Percentiles rank a stretch among this genome's conserved stretches.
Evolutionary conservation across 2,113 vertebrate genomes (phyloP).

Genomic region (Anarrhichthys ocellatus): DNA sequence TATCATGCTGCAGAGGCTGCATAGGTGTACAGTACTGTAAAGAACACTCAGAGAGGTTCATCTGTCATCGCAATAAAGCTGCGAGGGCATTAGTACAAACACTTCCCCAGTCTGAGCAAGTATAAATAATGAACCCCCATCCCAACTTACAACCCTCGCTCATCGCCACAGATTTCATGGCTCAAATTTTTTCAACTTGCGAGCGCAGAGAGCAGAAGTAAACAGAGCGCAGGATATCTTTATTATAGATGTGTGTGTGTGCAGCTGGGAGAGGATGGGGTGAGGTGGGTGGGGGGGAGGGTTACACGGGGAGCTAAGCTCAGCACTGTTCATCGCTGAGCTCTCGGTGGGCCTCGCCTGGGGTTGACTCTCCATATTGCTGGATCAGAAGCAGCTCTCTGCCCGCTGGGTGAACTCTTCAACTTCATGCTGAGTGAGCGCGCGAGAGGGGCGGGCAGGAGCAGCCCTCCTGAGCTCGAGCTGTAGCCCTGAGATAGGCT

Average conservation of each 20-base stretch:
- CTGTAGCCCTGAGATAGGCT: constrained; percentile 65
- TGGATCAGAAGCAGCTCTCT: constrained; percentile 59
- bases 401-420: constrained; percentile 78
- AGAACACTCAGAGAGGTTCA: not conserved
- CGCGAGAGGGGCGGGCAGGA: constrained; percentile 8
- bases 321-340: constrained; percentile 48
- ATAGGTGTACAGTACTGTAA: not conserved
- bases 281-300: not conserved
- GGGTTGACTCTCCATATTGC: constrained; percentile 60
- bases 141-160: not conserved
- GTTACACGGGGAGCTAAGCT: constrained; percentile 33
- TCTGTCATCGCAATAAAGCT: constrained; percentile 2
- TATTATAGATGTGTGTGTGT: constrained; percentile 31
- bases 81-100: not conserved
- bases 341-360: constrained; percentile 54
- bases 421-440: constrained; percentile 67
- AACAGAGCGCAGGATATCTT: constrained; percentile 34
- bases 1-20: not conserved
- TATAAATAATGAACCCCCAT: constrained; percentile 40
- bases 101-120: not conserved
- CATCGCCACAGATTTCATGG: constrained; percentile 35
- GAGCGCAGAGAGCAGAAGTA: not conserved
- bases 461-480: constrained; percentile 55
- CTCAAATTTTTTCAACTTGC: constrained; percentile 25
- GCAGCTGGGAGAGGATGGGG: not conserved